Base-by-base conservation (phyloP, 2,113 vertebrate genomes). In the Odobenus rosmarus region DNA sequence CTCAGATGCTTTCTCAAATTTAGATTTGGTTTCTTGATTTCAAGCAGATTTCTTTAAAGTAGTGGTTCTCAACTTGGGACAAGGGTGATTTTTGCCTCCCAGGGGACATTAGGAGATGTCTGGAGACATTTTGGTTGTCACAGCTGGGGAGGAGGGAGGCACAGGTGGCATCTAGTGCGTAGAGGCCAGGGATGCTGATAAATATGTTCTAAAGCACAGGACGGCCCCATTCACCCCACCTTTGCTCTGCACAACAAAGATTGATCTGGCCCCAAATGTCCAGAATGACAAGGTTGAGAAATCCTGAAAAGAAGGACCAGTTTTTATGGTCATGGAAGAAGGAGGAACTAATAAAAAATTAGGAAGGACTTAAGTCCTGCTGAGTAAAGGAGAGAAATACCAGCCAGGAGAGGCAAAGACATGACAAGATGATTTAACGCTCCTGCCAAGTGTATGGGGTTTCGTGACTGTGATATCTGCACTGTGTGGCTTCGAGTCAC, bases 1-100 rank as follows among this genome's bases (percentile, higher is more conserved):
- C 36, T 24, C 28, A 46, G 36, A 28, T 53, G 26, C 24, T 71
- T 90, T 61, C 19, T 71, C 1, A 5, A 62, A 69, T 95, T 95
- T 81, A 71, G 28, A 84, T 80, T 82, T 67, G n/a, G n/a, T 39
- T 84, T 72, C 57, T 89, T 88, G 14, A 55, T 95, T 94, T 59
- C 42, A 49, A 76, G 36, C 14, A 72, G 55, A 83, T 83, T 71
- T 28, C 13, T 92, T 80, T 80, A 62, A 84, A 85, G 61, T 16
- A 28, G 5, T 83, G 46, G 74, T 57, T 93, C 42, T 85, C 33
- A 67, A 31, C 57, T 85, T 89, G 39, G 79, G 57, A 12, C 1
- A 7, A 61, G 18, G 13, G 19, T 46, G 24, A 23, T 14, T 88
- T 91, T 95, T 64, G 49, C 12, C 23, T n/a, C 57, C 23, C 51